phyloP scores from a whole-genome alignment of 1,140 invertebrate genomes.

The Calliphora vicina region DNA sequence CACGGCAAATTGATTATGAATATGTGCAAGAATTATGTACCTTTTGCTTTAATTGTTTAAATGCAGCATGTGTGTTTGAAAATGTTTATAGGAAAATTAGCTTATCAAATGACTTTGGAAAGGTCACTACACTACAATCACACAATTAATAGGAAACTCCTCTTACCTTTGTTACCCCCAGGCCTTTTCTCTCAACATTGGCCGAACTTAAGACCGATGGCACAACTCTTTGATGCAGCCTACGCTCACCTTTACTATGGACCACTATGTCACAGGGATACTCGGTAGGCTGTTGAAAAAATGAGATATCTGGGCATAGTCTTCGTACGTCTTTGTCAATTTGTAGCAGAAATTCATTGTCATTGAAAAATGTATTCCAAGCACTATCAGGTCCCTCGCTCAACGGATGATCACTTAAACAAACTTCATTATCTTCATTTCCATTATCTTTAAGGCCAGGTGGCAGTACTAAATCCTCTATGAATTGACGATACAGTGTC shows the following conservation, averaged over 20 bases:
- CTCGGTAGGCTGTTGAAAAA: constrained; percentile 91
- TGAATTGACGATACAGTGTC: constrained; percentile 82
- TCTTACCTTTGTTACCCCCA: constrained; percentile 87
- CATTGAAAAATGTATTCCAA: constrained; percentile 92
- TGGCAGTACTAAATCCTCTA: constrained; percentile 84
- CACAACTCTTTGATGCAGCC: constrained; percentile 88
- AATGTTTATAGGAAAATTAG: constrained; percentile 21
- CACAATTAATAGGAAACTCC: neutral
- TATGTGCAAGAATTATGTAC: constrained; percentile 47
- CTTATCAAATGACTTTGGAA: constrained; percentile 16
- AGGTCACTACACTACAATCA: constrained; percentile 20
- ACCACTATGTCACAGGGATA: constrained; percentile 82
- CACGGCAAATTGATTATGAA: neutral
- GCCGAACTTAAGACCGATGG: constrained; percentile 85
- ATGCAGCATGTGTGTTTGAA: constrained; percentile 43
- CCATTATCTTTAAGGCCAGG: constrained; percentile 72
- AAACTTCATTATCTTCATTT: constrained; percentile 62
- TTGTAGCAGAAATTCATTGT: constrained; percentile 92
- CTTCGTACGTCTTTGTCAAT: constrained; percentile 97
- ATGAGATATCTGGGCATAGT: constrained; percentile 95
- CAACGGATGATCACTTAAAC: constrained; percentile 82
- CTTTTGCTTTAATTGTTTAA: constrained; percentile 51
- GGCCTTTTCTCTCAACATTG: constrained; percentile 85
- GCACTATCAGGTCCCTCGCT: constrained; percentile 92
- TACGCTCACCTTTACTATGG: constrained; percentile 75